Conservation (phyloP, 2,113 vertebrate genomes). For the Paedocypris sp. region DNA sequence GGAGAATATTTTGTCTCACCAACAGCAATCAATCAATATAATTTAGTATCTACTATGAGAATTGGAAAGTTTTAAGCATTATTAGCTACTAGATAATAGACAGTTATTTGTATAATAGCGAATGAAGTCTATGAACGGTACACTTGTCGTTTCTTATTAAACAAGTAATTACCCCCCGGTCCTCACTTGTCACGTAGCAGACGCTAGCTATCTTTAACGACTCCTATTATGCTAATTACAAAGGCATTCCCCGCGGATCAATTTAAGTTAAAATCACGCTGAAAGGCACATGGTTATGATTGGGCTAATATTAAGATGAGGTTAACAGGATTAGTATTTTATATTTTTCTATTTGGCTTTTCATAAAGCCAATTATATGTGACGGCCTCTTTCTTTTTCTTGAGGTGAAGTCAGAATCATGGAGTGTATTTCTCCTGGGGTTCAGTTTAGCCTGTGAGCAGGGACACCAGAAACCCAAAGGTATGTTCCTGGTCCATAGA, state of each 20-base stretch:
- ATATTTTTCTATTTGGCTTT: not conserved
- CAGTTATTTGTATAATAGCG: no score
- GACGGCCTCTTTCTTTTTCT: not conserved
- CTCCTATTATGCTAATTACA: conserved; percentile 20
- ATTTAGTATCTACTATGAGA: no score
- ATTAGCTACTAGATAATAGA: no score
- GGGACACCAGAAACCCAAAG: not conserved
- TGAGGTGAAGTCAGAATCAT: not conserved
- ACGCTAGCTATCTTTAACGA: not conserved
- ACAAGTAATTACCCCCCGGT: conserved; percentile 16
- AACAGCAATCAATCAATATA: no score
- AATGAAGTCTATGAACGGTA: no score
- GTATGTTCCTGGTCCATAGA: not conserved
- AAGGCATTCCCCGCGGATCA: conserved; percentile 6
- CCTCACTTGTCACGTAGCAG: conserved; percentile 14
- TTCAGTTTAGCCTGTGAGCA: not conserved
- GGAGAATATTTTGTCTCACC: no score
- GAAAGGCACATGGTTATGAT: not conserved
- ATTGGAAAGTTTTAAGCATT: no score
- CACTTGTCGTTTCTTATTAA: conserved; percentile 6
- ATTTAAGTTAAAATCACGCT: conserved; percentile 1
- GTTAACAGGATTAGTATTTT: not conserved
- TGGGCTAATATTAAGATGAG: conserved; percentile 7
- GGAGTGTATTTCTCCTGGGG: conserved; percentile 7
- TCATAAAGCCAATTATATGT: not conserved